A percentile compares a stretch with the other conserved stretches of the same genome.
phyloP scores from a whole-genome alignment of 2,888 invertebrate genomes.

The Cacoxenus indagator region DNA sequence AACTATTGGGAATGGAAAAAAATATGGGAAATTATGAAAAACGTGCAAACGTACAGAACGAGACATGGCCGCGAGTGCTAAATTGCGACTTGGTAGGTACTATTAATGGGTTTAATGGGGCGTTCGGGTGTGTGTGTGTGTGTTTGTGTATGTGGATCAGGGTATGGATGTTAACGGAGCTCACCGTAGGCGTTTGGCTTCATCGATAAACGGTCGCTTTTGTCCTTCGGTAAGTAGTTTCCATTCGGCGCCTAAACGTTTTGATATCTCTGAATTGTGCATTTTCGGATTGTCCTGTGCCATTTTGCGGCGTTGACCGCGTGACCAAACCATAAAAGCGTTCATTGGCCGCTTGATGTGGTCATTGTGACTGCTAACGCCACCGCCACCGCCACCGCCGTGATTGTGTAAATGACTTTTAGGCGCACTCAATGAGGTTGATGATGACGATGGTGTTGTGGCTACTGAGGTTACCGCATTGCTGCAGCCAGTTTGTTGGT shows the following conservation, averaged over 20 bases:
- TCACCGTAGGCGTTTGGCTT: constrained; percentile 89
- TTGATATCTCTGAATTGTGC: constrained; percentile 93
- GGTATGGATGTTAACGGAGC: constrained; percentile 43
- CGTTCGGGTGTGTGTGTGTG: background rate
- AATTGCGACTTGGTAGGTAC: too few species aligned
- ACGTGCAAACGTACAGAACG: background rate
- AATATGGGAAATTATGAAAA: background rate
- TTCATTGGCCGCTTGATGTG: constrained; percentile 98
- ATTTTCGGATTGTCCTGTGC: constrained; percentile 95
- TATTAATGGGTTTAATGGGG: too few species aligned
- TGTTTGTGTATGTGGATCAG: background rate
- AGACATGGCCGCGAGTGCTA: background rate
- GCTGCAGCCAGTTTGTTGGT: constrained; percentile 48
- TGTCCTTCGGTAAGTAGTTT: constrained; percentile 88
- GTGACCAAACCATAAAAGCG: constrained; percentile 97
- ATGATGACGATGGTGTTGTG: constrained; percentile 50
- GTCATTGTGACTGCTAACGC: constrained; percentile 70
- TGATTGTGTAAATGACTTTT: constrained; percentile 32
- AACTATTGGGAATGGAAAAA: constrained; percentile 41
- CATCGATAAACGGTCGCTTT: constrained; percentile 95
- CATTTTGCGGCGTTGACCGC: constrained; percentile 92
- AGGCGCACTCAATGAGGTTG: constrained; percentile 41
- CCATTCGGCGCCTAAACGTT: constrained; percentile 92
- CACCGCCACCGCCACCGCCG: constrained; percentile 28
- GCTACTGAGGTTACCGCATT: too few species aligned